Conservation (phyloP, 2,113 vertebrate species). For the Gymnobelideus leadbeateri region DNA sequence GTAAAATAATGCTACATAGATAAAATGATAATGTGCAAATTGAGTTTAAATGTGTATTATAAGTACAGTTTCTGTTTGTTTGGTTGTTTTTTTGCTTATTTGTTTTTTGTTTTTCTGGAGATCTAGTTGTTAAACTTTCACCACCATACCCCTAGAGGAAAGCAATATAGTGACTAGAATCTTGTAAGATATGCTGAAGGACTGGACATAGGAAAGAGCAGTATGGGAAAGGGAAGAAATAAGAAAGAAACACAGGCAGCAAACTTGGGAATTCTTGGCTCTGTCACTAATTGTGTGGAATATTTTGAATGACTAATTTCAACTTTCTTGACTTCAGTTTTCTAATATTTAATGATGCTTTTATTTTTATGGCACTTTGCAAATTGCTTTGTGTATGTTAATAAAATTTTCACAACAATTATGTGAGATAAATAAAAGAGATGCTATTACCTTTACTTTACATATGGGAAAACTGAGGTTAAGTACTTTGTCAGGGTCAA, state of each 20-base stretch:
- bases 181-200: neutral
- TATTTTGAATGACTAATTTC: neutral
- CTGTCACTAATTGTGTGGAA: neutral
- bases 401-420: neutral
- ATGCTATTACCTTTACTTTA: neutral
- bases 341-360: neutral
- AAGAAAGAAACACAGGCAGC: neutral
- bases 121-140: neutral
- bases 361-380: neutral
- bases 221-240: neutral
- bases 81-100: no score
- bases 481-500: neutral
- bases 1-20: neutral
- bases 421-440: neutral
- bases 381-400: neutral
- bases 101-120: neutral
- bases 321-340: neutral
- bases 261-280: neutral
- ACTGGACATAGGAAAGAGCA: neutral
- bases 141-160: neutral
- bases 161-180: neutral
- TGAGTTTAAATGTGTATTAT: neutral
- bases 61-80: neutral
- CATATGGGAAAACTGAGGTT: neutral
- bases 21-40: neutral